Base-by-base conservation (phyloP, 2,888 invertebrate genomes). In the Acleris laterana region DNA sequence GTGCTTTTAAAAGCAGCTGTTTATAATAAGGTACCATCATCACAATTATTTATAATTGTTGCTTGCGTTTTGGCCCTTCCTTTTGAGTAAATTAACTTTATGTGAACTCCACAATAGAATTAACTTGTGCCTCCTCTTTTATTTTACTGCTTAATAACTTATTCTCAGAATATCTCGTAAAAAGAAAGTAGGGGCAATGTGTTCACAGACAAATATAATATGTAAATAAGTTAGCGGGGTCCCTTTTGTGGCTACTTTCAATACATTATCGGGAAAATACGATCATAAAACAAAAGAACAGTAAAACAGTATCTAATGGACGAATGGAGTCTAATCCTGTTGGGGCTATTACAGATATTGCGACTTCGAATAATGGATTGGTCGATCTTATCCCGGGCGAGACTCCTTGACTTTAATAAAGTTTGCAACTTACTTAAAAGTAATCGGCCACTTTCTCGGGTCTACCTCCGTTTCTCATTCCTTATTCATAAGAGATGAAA, bases 281-380 rank as follows among this genome's bases (percentile, higher is more conserved):
- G 82, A 82, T 77, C 83, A 82, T 89, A 88, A 89, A 89, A 89
- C 87, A 86, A 87, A 89, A 85, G 83, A 85, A 83, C 84, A 87
- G 82, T 86, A 86, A 87, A 88, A 84, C 83, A 84, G 82, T 80
- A 38, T 1, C 38, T 38, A 88, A 88, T 86, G 82, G 85, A 83
- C 78, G 74, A 75, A 73, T 76, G 77, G 72, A 77, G 76, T 78
- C 79, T 87, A 85, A 88, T 88, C 83, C 84, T 80, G 83, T 85
- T 83, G 81, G 78, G 79, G 81, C 80, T 80, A 80, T 81, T 81
- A 75, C 74, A 81, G 85, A 87, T 86, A 86, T 85, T 80, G 84
- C 76, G 73, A 71, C 79, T 76, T 77, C 80, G 81, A 83, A 87
- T 87, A 88, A 88, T 87, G 85, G 84, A 85, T 85, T 84, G 82